Base-by-base conservation (phyloP, 92 coral and sea anemone genomes). In the Siderastrea siderea region DNA sequence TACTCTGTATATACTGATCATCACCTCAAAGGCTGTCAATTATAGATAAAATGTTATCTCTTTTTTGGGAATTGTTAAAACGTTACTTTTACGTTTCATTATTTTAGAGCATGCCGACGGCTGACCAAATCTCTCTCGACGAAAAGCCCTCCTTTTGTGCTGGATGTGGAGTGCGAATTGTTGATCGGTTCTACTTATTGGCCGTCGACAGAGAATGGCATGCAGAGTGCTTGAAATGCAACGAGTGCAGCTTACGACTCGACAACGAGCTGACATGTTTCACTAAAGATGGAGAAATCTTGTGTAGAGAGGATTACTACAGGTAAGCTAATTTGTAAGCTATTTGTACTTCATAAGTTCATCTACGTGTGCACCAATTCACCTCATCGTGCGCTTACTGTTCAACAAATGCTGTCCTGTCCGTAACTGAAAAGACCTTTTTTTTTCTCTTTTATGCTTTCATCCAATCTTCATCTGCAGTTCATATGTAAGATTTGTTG, bases 161-260 rank as follows among this genome's bases (percentile, higher is more conserved):
- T 16, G 99, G 99, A 54, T 97, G 99, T 81, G 99, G 97, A 2
- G 76, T 88, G 5, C 78, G 88, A 68, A 97, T 97, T 73, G 87
- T 84, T 47, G 99, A 97, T 69, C 96, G 98, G 51, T 97, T 90
- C 74, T 97, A 94, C 90, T 70, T 97, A 68, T 84, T 97, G 94
- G 99, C 98, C 19, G 98, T 96, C 11, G 98, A 95, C 49, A 86
- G 92, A 46, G 91, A 91, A 54, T 97, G 99, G 99, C 99, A 97
- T 47, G 89, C 88, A 0, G 96, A 97, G 65, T 97, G 99, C 76
- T 77, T 97, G 81, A 97, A 95, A 83, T 97, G 99, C 88, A 92
- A 84, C 65, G 98, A 97, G 75, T 97, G 99, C 60, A 93, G 91
- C 54, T 74, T 91, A 15, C 88, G 95, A 16, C 96, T 97, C 51